Evolutionary conservation across 2,888 invertebrate genomes (phyloP).

Genomic region (Stenurella melanura): DNA sequence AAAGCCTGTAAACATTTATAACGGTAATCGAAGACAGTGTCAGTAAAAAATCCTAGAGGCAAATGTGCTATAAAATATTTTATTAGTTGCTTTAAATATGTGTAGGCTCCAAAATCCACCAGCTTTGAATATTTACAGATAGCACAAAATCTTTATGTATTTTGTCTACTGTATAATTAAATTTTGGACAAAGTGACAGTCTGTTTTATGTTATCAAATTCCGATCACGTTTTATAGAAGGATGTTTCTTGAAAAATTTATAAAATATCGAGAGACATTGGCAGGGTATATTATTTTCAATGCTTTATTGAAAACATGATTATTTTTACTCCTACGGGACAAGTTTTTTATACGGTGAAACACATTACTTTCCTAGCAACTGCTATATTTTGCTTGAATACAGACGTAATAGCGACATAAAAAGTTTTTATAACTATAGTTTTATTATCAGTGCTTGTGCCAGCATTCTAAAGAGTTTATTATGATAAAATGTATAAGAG

Average conservation of each 20-base stretch:
- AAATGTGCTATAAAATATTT: neutral
- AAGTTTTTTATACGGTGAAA: neutral
- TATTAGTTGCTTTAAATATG: neutral
- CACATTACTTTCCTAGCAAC: neutral
- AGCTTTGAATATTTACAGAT: neutral
- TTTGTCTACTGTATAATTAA: conserved; percentile 8
- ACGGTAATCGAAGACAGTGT: too few species aligned
- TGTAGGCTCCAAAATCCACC: neutral
- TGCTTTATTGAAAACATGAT: conserved; percentile 12
- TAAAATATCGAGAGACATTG: conserved; percentile 13
- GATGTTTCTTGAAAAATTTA: conserved; percentile 31
- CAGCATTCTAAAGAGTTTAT: conserved; percentile 1
- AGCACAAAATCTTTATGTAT: neutral
- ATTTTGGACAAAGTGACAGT: conserved; percentile 17
- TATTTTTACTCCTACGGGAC: neutral
- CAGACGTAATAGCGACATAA: neutral
- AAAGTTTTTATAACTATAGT: conserved; percentile 1
- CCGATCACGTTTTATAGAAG: conserved; percentile 16
- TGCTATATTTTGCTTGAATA: neutral
- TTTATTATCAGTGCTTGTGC: neutral
- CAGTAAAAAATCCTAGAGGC: too few species aligned
- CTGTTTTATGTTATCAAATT: conserved; percentile 19
- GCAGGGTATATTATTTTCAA: neutral
- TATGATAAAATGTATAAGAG: neutral
- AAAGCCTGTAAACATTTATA: too few species aligned